Evolutionary conservation across 1,140 invertebrate species (phyloP).

Genomic region (Drosophila parvula): DNA sequence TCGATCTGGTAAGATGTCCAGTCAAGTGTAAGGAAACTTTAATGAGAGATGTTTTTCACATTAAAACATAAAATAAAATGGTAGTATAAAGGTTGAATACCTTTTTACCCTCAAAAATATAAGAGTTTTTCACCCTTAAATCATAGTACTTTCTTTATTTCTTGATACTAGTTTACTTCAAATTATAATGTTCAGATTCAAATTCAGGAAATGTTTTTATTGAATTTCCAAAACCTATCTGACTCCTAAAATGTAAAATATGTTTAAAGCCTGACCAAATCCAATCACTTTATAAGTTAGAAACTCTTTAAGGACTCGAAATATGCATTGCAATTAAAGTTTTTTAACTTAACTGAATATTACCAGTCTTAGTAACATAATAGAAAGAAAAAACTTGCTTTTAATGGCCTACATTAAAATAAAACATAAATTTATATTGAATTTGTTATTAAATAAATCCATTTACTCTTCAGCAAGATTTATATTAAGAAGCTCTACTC

Average conservation of each 20-base stretch:
- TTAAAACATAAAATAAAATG: neutral
- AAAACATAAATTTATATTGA: neutral
- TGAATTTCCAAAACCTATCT: too few species aligned
- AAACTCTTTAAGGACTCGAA: neutral
- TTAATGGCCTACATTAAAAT: too few species aligned
- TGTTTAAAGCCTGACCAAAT: neutral
- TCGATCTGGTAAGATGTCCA: constrained; percentile 3
- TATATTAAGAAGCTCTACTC: neutral
- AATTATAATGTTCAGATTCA: too few species aligned
- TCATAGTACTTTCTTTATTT: neutral
- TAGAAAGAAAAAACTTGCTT: too few species aligned
- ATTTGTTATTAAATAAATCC: neutral
- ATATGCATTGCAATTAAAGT: neutral
- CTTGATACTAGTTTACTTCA: neutral
- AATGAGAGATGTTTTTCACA: constrained; percentile 11
- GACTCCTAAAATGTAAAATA: neutral
- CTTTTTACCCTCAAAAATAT: neutral
- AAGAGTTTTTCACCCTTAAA: too few species aligned
- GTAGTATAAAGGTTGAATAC: neutral
- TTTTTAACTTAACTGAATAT: neutral
- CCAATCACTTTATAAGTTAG: too few species aligned
- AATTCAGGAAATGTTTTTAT: neutral
- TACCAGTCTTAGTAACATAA: neutral
- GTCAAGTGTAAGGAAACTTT: constrained; percentile 25
- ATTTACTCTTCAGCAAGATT: too few species aligned